Evolutionary conservation across 1,140 invertebrate genomes (phyloP).

Genomic region (Philopotamus ludificatus): DNA sequence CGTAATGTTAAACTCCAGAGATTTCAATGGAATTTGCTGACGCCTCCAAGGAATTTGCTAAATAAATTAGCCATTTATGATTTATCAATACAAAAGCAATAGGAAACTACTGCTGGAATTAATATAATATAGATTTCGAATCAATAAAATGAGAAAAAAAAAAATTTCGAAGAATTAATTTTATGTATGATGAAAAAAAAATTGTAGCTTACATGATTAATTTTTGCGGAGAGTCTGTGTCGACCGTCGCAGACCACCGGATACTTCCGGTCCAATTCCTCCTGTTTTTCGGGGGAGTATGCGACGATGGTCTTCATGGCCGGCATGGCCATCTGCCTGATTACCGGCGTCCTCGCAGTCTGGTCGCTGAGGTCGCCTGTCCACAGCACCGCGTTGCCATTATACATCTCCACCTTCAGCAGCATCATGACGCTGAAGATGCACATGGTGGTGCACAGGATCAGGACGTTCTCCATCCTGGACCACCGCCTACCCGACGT

Average conservation of each 20-base stretch:
- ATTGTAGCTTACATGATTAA: constrained; percentile 19
- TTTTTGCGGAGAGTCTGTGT: background rate
- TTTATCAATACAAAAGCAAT: too few species aligned
- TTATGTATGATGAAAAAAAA: background rate
- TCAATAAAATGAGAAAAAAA: too few species aligned
- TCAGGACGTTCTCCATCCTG: constrained; percentile 34
- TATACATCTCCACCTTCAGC: constrained; percentile 33
- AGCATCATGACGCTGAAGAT: constrained; percentile 41
- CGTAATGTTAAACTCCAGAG: too few species aligned
- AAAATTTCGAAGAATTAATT: too few species aligned
- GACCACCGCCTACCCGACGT: constrained; percentile 31
- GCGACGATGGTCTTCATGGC: constrained; percentile 41
- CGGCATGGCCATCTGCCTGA: constrained; percentile 39
- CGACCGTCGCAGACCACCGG: constrained; percentile 28
- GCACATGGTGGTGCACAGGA: constrained; percentile 34
- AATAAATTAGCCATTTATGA: too few species aligned
- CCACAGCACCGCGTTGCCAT: constrained; percentile 19
- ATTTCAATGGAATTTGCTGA: too few species aligned
- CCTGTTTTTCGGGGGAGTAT: constrained; percentile 38
- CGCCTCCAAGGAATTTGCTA: too few species aligned
- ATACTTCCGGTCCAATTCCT: constrained; percentile 33
- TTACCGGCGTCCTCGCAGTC: background rate
- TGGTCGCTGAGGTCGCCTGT: background rate
- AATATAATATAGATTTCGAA: too few species aligned
- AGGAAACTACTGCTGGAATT: too few species aligned